Evolutionary conservation across 2,888 invertebrate species (phyloP), one percentile per base, ranked within the genome.

Genomic region (Agrochola litura): DNA sequence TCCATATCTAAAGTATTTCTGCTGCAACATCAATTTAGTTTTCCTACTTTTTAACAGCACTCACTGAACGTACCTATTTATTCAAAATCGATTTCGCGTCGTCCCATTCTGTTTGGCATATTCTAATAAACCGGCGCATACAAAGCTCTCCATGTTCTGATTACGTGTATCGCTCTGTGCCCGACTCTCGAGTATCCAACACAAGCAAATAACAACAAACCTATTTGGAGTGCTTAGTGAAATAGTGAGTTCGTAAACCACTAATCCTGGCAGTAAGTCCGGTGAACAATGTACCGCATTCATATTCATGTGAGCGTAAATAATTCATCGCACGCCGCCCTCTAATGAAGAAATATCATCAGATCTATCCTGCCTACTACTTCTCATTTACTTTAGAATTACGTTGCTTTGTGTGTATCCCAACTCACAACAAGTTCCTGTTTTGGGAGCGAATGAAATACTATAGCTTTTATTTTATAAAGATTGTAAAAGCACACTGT

Each of bases 291-390:
- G 70, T 37, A 41, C 74, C 46, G n/a, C 79, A 86, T 83, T 72
- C 79, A 77, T 86, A 83, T 81, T 79, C 73, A 83, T 81, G 78
- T 58, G 61, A 30, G 52, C 30, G 79, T 86, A 82, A 86, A 86
- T 86, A 86, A 86, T 86, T 86, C 81, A 86, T 81, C 56, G 41
- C 30, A 41, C 61, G 72, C 66, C 25, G 37, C 56, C 46, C 68
- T 63, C 69, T 85, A 86, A 86, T 86, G 79, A 86, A 86, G 84
- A 86, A 79, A 77, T 81, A 81, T 86, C 65, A 56, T 25, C 68
- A 52, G 66, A 67, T 79, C 67, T 69, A 66, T 79, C 68, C 72
- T 25, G 61, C 65, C 61, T 30, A 19, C 64, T 66, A 60, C 74
- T 64, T 37, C 69, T 66, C 68, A 82, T 82, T 83, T 72, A 56